phyloP scores from a whole-genome alignment of 2,888 invertebrate genomes.

The Leucania comma region DNA sequence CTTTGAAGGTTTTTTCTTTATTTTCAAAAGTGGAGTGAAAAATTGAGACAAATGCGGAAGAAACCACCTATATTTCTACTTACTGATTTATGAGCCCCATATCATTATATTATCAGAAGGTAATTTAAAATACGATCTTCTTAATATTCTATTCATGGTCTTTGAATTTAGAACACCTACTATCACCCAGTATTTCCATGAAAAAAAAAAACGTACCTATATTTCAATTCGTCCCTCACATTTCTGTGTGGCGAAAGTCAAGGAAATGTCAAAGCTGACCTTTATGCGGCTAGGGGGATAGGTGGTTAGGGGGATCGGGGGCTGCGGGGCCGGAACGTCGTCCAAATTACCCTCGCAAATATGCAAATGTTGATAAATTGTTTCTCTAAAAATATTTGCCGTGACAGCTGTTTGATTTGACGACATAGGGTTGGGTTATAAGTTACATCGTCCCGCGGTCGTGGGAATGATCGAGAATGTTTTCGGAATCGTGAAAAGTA shows the following conservation, averaged over 20 bases:
- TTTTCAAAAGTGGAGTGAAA: too few species aligned
- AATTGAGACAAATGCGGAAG: too few species aligned
- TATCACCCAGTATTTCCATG: conserved; percentile 38
- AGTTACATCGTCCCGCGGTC: neutral
- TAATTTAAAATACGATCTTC: conserved; percentile 37
- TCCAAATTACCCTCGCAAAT: conserved; percentile 72
- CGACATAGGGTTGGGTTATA: conserved; percentile 18
- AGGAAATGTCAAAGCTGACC: conserved; percentile 76
- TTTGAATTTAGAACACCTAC: conserved; percentile 61
- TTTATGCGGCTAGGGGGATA: conserved; percentile 67
- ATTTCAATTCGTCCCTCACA: conserved; percentile 71
- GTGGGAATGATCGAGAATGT: neutral
- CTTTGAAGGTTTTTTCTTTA: too few species aligned
- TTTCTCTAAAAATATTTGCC: conserved; percentile 64
- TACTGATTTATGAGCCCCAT: conserved; percentile 17
- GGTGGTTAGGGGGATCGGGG: conserved; percentile 41
- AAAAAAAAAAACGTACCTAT: conserved; percentile 41
- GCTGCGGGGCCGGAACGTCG: conserved; percentile 42
- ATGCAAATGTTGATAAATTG: conserved; percentile 80
- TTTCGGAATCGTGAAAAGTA: neutral
- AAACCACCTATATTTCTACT: neutral
- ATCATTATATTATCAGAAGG: conserved; percentile 13
- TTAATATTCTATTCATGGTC: conserved; percentile 49
- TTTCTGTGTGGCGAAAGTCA: conserved; percentile 77
- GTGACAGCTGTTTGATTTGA: conserved; percentile 48